phyloP scores from a whole-genome alignment of 2,888 invertebrate species.

The Drosophila paucipuncta region DNA sequence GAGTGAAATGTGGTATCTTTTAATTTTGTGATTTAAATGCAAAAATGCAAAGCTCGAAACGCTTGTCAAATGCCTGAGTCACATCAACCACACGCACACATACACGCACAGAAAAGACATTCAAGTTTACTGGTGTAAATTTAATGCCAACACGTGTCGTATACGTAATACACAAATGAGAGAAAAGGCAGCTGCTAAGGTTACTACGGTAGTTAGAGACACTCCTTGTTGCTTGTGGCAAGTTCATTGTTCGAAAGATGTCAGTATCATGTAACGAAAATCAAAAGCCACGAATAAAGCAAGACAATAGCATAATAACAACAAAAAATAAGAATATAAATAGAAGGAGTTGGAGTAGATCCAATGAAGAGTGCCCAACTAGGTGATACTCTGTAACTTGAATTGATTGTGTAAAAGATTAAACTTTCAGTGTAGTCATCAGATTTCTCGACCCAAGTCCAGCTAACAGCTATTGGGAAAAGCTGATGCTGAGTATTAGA shows the following conservation, averaged over 20 bases:
- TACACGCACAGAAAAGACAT: constrained; percentile 27
- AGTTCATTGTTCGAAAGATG: constrained; percentile 19
- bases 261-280: constrained; percentile 1
- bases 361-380: neutral
- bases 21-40: constrained; percentile 77
- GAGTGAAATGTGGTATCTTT: constrained; percentile 50
- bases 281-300: neutral
- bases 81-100: constrained; percentile 46
- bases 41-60: constrained; percentile 60
- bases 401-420: no score
- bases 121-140: constrained; percentile 49
- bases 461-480: neutral
- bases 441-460: neutral
- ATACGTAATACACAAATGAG: constrained; percentile 50
- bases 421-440: neutral
- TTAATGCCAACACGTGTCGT: constrained; percentile 59
- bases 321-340: neutral
- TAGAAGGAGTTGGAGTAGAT: no score
- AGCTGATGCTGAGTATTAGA: neutral
- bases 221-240: constrained; percentile 6
- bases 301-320: neutral
- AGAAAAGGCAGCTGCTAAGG: constrained; percentile 20
- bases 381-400: neutral
- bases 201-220: constrained; percentile 3
- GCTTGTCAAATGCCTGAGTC: constrained; percentile 37